A percentile compares a stretch with the other conserved stretches of the same genome.
Evolutionary conservation across 2,797 vertebrate species (phyloP).

Genomic region (Aldrovandia affinis): DNA sequence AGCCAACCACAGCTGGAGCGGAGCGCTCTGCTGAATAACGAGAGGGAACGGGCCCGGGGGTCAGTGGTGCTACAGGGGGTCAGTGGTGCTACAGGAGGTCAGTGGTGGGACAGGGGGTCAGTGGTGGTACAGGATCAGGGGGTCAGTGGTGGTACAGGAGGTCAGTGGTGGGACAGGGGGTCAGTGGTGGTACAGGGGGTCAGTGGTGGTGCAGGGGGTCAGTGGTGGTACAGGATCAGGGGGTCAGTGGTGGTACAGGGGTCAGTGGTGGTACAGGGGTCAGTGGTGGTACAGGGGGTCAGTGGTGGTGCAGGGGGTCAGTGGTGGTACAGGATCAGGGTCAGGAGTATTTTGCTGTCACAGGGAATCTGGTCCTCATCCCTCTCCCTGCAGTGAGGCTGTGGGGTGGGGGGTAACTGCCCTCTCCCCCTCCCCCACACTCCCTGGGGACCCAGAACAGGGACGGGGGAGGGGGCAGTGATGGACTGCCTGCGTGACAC

Average conservation of each 20-base stretch:
- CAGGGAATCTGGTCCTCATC: constrained; percentile 64
- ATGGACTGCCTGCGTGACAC: constrained; percentile 41
- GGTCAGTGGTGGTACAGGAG: too few species aligned
- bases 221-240: too few species aligned
- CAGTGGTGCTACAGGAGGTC: too few species aligned
- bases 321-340: constrained; percentile 39
- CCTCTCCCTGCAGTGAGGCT: constrained; percentile 48
- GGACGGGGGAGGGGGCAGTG: constrained; percentile 38
- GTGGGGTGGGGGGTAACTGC: constrained; percentile 40
- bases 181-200: too few species aligned
- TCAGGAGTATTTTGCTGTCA: constrained; percentile 57
- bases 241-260: neutral
- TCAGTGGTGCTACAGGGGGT: too few species aligned
- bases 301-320: constrained; percentile 33
- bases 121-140: too few species aligned
- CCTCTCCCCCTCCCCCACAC: constrained; percentile 22
- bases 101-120: too few species aligned
- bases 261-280: too few species aligned
- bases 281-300: too few species aligned
- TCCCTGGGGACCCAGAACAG: constrained; percentile 7
- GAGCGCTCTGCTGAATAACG: constrained; percentile 46
- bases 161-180: too few species aligned
- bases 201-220: too few species aligned
- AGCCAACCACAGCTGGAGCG: constrained; percentile 19
- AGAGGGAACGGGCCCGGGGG: too few species aligned